These are phyloP conservation scores for Hippocampus abdominalis DNA, from an alignment of 2,113 vertebrate species.

Conservation along the genomic window DNA sequence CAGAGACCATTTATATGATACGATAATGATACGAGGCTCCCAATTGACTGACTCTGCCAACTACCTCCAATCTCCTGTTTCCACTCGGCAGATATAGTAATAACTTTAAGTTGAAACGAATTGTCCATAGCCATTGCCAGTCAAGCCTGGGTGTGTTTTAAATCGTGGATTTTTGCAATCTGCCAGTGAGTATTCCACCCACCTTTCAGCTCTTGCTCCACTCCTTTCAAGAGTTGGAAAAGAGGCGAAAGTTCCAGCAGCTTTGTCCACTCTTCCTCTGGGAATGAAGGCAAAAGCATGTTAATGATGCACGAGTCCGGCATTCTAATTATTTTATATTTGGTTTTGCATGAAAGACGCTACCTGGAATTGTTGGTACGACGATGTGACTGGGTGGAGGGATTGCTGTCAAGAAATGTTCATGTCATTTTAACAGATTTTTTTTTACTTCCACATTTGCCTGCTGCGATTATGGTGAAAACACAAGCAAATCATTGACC, in stretches of 20 bases:
- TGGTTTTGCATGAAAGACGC: not conserved
- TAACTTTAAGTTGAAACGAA: too few species aligned
- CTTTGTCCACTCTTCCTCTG: slow-evolving; percentile 63
- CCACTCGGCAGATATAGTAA: too few species aligned
- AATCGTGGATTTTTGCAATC: not conserved
- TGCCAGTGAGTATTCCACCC: slow-evolving; percentile 28
- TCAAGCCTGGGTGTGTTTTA: not conserved
- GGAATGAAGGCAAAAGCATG: not conserved
- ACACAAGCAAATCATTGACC: not conserved
- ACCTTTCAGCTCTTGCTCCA: slow-evolving; percentile 60
- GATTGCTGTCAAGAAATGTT: slow-evolving; percentile 17
- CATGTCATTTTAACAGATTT: not conserved
- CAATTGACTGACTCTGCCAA: too few species aligned
- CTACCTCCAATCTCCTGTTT: too few species aligned
- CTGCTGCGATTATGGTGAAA: not conserved
- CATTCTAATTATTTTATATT: not conserved
- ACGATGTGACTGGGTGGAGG: slow-evolving; percentile 21
- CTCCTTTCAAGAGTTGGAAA: slow-evolving; percentile 69
- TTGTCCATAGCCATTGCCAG: too few species aligned
- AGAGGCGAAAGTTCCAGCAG: slow-evolving; percentile 59
- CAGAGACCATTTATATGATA: not conserved
- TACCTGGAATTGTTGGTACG: slow-evolving; percentile 61
- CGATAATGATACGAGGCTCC: too few species aligned
- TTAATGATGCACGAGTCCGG: not conserved
- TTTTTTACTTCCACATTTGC: not conserved